phyloP scores from a whole-genome alignment of 1,140 invertebrate species.

The Panulirus ornatus region DNA sequence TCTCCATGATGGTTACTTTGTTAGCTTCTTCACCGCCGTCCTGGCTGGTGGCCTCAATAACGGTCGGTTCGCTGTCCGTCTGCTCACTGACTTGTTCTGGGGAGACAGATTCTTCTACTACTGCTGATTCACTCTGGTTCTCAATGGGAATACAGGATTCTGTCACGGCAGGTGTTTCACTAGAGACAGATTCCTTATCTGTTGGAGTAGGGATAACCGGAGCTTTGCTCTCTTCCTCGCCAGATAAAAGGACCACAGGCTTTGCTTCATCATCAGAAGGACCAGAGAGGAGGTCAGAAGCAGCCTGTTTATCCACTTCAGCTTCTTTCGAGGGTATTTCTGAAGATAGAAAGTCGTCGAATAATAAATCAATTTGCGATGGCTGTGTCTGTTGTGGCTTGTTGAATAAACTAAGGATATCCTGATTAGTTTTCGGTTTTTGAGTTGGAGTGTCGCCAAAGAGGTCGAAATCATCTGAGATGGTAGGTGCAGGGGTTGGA shows the following conservation, averaged over 20 bases:
- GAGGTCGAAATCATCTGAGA: slow-evolving; percentile 76
- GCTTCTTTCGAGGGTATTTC: slow-evolving; percentile 3
- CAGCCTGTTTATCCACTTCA: slow-evolving; percentile 27
- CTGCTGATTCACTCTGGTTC: slow-evolving; percentile 8
- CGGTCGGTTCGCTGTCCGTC: slow-evolving; percentile 73
- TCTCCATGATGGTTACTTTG: slow-evolving; percentile 47
- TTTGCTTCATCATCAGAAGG: slow-evolving; percentile 29
- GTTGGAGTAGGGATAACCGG: not conserved
- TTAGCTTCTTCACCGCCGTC: slow-evolving; percentile 48
- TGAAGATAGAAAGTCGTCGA: slow-evolving; percentile 40
- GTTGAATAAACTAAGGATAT: slow-evolving; percentile 76
- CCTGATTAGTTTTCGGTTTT: slow-evolving; percentile 75
- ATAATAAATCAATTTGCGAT: slow-evolving; percentile 74
- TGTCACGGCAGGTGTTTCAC: slow-evolving; percentile 14
- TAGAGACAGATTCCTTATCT: slow-evolving; percentile 35
- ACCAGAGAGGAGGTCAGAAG: slow-evolving; percentile 44
- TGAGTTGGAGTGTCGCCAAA: slow-evolving; percentile 73
- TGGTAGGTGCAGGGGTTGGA: slow-evolving; percentile 33
- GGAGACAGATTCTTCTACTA: slow-evolving; percentile 64
- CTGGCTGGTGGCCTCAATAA: slow-evolving; percentile 68
- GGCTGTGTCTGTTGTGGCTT: slow-evolving; percentile 55
- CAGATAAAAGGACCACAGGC: slow-evolving; percentile 12
- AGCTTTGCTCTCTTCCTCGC: slow-evolving; percentile 25
- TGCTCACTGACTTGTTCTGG: slow-evolving; percentile 74
- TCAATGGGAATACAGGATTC: slow-evolving; percentile 23